Base-by-base conservation (phyloP, 2,888 invertebrate species). In the Trilocha varians region DNA sequence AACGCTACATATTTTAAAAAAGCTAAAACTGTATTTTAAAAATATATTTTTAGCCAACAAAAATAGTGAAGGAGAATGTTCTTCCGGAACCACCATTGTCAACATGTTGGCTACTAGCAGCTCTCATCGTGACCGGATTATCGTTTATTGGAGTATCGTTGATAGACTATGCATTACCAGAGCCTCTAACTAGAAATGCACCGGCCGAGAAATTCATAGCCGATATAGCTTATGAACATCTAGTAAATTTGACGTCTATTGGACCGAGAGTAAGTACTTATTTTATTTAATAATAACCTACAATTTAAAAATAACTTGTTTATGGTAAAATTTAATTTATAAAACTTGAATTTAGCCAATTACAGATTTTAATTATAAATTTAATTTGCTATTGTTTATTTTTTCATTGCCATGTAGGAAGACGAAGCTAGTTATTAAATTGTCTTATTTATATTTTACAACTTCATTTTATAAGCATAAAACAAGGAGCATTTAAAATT, bases 141-240 rank as follows among this genome's bases (percentile, higher is more conserved):
- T 62, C 87, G 52, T 60, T 71, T 55, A 83, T 38, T 34, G 87
- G 84, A 32, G 88, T 88, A 39, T 78, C 88, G 17, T 70, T 87
- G 43, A 88, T 89, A 51, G 89, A 89, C 60, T 16, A 56, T 79
- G 87, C 68, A 50, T 72, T 91, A 60, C 91, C 91, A 0, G 73
- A 67, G 41, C 88, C 89, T 16, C 73, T 87, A 41, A 18, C 45
- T 39, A 60, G 62, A 32, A 45, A 25, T 48, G 55, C 61, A 45
- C 51, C 65, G 41, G 46, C 52, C 5, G 47, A 62, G 34, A 47
- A 43, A 16, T 82, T 82, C 65, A 63, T 53, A 16, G 92, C 90
- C 1, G 89, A 90, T 64, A 71, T 88, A 16, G 93, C 93, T 1
- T 87, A 90, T 66, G 84, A 87, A 33, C 89, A 90, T 64, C 83